Base-by-base conservation (phyloP, 2,888 invertebrate species). In the Auanema freiburgensis region DNA sequence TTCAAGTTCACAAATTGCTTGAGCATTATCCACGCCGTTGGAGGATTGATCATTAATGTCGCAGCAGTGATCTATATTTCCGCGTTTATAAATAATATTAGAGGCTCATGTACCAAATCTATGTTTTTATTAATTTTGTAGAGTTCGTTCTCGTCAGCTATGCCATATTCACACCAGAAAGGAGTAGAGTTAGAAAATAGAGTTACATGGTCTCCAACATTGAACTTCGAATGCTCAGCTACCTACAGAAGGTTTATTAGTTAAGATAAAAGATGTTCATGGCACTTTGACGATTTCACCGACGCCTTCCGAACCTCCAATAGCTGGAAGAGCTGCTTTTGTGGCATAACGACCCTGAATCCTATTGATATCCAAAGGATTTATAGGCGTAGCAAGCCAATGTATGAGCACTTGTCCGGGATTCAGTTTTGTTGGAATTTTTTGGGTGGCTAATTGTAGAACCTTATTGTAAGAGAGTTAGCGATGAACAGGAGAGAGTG, bases 21-120 rank as follows among this genome's bases (percentile, higher is more conserved):
- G 2, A 98, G 85, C 93, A 97, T 93, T 84, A 95, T 88, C 82
- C 91, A 96, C 0, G 97, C 97, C 1, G 96, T 96, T 77, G 92
- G 91, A 0, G 97, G 95, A 85, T 97, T 97, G 0, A 95, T 92
- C 21, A 90, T 90, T 0, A 96, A 85, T 23, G 93, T 95, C 92
- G 93, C 86, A 90, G 90, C 64, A 1, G 52, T 43, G 11, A 33
- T 53, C 63, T 64, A 12, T 16, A 49, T 24, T 16, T 14, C 10
- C 44, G 1, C 46, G 10, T 2, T 40, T 11, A 16, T 4, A n/a
- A 49, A n/a, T n/a, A 49, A 18, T n/a, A 3, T 18, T 23, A 4
- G 40, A 43, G 43, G n/a, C 42, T 24, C 2, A 60, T 64, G n/a
- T 51, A 78, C 79, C 61, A 77, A 23, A 23, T 72, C 67, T 40